phyloP scores from a whole-genome alignment of 2,888 invertebrate genomes.

The Phanerotoma sp. region DNA sequence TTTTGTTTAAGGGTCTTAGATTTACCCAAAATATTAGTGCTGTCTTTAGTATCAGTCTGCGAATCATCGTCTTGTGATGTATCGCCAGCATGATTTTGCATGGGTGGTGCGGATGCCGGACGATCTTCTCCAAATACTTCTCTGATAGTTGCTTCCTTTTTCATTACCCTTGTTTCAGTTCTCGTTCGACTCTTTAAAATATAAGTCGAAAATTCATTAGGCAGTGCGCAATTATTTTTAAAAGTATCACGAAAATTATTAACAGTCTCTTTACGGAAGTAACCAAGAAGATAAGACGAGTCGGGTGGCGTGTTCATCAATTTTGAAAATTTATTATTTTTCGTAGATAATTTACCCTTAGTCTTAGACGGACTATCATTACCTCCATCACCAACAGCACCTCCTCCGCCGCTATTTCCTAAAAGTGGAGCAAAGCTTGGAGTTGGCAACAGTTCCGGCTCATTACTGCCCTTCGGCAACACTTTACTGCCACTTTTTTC shows the following conservation, averaged over 20 bases:
- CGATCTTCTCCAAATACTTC: slow-evolving; percentile 81
- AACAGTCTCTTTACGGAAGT: slow-evolving; percentile 70
- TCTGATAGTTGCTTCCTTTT: slow-evolving; percentile 76
- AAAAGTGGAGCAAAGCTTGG: slow-evolving; percentile 61
- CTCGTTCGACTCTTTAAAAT: slow-evolving; percentile 74
- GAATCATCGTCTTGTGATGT: slow-evolving; percentile 53
- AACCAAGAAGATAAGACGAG: slow-evolving; percentile 63
- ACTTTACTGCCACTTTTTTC: slow-evolving; percentile 60
- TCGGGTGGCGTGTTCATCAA: slow-evolving; percentile 54
- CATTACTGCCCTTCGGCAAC: slow-evolving; percentile 62
- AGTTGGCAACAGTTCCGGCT: slow-evolving; percentile 65
- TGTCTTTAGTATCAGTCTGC: slow-evolving; percentile 46
- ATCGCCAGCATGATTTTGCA: slow-evolving; percentile 60
- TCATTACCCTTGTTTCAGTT: slow-evolving; percentile 71
- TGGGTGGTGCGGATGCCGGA: slow-evolving; percentile 80
- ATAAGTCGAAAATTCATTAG: slow-evolving; percentile 68
- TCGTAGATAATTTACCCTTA: slow-evolving; percentile 44
- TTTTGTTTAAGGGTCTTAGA: slow-evolving; percentile 44
- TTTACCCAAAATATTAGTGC: slow-evolving; percentile 26
- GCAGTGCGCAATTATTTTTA: slow-evolving; percentile 65
- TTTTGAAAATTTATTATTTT: slow-evolving; percentile 41
- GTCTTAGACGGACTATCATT: slow-evolving; percentile 20
- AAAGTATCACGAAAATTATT: slow-evolving; percentile 69
- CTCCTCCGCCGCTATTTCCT: no score
- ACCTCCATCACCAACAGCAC: slow-evolving; percentile 32